phyloP scores from a whole-genome alignment of 2,113 vertebrate species.

The Nymphicus hollandicus region DNA sequence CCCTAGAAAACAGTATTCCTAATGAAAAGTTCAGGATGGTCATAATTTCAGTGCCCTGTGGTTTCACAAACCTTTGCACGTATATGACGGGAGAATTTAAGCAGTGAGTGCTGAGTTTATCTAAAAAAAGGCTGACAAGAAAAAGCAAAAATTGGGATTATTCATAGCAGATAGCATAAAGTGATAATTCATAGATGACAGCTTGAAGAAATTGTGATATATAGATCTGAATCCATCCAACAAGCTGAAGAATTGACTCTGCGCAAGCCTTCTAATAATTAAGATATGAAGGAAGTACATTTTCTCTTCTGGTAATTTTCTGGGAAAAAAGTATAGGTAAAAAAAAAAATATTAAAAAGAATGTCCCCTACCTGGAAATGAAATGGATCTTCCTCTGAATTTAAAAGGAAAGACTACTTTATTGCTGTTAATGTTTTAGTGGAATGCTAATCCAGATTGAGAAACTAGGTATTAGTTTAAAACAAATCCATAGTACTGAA shows the following conservation, averaged over 20 bases:
- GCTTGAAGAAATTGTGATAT: not conserved
- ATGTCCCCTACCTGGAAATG: fast-evolving
- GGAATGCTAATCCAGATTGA: not conserved
- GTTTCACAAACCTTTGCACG: not conserved
- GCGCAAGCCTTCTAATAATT: not conserved
- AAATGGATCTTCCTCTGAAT: not conserved
- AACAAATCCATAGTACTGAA: not conserved
- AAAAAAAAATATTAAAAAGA: fast-evolving
- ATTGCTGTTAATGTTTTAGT: not conserved
- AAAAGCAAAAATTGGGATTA: not conserved
- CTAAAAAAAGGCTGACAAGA: not conserved
- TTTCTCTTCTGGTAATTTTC: not conserved
- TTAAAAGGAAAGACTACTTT: not conserved
- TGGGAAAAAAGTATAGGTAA: fast-evolving
- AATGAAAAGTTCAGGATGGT: not conserved
- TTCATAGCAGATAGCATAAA: not conserved
- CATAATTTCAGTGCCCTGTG: not conserved
- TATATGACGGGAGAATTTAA: not conserved
- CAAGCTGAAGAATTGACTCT: not conserved
- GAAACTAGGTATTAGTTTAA: not conserved
- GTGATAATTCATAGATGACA: not conserved
- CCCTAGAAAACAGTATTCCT: not conserved
- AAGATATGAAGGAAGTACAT: not conserved
- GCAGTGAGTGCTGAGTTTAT: not conserved
- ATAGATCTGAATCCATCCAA: not conserved